Conservation (phyloP, 2,888 invertebrate genomes). For the Lamellibrachia columna region DNA sequence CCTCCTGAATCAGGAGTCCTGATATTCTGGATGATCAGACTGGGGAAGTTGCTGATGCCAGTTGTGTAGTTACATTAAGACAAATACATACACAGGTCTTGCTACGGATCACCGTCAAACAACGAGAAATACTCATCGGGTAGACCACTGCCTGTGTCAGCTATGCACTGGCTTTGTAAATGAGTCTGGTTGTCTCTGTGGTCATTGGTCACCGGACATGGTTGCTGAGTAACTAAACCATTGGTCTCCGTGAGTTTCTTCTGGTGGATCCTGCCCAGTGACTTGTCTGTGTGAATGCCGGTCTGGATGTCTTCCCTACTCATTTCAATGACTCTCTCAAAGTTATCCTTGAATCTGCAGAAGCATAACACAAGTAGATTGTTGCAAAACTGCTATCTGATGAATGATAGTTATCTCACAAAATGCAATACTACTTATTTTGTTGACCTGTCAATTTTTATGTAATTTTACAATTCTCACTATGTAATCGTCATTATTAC, state of each 20-base stretch:
- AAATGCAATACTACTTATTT: too few species aligned
- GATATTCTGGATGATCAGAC: neutral
- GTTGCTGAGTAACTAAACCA: neutral
- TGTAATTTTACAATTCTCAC: too few species aligned
- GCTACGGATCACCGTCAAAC: neutral
- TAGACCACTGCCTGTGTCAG: neutral
- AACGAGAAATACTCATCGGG: neutral
- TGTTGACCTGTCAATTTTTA: too few species aligned
- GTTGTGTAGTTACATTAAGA: neutral
- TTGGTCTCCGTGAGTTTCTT: neutral
- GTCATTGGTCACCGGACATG: neutral
- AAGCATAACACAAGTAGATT: neutral
- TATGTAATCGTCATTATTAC: too few species aligned
- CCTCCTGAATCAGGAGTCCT: too few species aligned
- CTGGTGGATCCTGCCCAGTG: neutral
- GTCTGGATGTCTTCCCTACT: neutral
- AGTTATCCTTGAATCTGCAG: slow-evolving; percentile 6
- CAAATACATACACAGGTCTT: neutral
- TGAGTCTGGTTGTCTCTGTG: neutral
- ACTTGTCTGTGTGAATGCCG: neutral
- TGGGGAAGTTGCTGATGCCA: neutral
- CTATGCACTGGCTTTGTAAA: neutral
- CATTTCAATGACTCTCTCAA: neutral
- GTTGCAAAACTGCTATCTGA: too few species aligned
- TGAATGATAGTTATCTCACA: too few species aligned